phyloP scores from a whole-genome alignment of 1,140 invertebrate genomes.

The Cyclargus thomasi region DNA sequence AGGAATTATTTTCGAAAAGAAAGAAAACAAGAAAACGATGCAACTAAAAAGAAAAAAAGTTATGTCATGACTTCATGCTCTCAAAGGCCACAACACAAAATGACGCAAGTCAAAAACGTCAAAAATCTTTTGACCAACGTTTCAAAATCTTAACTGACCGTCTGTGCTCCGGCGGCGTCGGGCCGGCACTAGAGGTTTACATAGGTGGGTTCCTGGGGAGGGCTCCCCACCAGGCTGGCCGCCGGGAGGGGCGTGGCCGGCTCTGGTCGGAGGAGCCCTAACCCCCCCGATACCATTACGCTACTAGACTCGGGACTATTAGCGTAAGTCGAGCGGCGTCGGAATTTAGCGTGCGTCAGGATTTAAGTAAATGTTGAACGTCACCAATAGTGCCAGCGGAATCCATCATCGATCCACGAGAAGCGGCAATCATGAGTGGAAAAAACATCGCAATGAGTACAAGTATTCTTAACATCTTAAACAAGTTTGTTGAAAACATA shows the following conservation, averaged over 20 bases:
- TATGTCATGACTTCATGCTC: slow-evolving; percentile 12
- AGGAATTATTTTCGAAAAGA: neutral
- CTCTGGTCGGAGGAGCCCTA: slow-evolving; percentile 76
- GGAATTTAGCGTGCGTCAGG: neutral
- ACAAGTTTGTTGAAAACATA: slow-evolving; percentile 37
- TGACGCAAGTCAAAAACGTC: neutral
- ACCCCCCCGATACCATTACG: slow-evolving; percentile 77
- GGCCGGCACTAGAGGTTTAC: slow-evolving; percentile 92
- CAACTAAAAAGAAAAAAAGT: neutral
- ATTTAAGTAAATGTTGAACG: slow-evolving; percentile 17
- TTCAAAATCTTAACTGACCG: slow-evolving; percentile 52
- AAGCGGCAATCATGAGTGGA: slow-evolving; percentile 76
- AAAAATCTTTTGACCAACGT: slow-evolving; percentile 15
- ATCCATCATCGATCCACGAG: slow-evolving; percentile 70
- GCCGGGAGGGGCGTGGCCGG: slow-evolving; percentile 67
- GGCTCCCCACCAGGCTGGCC: slow-evolving; percentile 79
- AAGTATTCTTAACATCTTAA: slow-evolving; percentile 39
- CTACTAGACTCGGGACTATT: slow-evolving; percentile 78
- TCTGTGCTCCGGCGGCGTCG: slow-evolving; percentile 75
- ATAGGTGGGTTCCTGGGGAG: slow-evolving; percentile 92
- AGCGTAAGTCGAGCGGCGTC: slow-evolving; percentile 15
- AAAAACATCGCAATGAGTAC: slow-evolving; percentile 73
- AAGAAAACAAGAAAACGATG: neutral
- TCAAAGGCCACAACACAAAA: slow-evolving; percentile 9
- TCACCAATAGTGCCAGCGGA: slow-evolving; percentile 70